Base-by-base conservation (phyloP, 2,113 vertebrate genomes). In the Takifugu flavidus region DNA sequence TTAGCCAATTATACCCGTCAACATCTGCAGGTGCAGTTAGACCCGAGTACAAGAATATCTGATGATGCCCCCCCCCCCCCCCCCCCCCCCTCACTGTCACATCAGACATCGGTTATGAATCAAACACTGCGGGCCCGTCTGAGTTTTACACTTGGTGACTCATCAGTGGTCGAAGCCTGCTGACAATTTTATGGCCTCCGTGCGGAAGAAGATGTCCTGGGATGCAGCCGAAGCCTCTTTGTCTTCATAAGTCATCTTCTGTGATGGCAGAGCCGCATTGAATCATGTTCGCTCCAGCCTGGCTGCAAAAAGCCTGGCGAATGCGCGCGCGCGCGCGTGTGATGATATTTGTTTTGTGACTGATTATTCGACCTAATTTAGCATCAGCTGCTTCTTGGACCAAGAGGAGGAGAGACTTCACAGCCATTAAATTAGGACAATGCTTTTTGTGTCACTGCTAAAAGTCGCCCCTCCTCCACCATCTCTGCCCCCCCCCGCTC, bases 351-450 rank as follows among this genome's bases (percentile, higher is more conserved):
- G 45, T 43, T 72, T 56, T 27, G 28, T 27, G 27, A 15, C 50
- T 69, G 71, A 77, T 57, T 62, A 64, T 50, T 72, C 34, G 49
- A 78, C 82, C 84, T 83, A 82, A 87, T 89, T 86, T 85, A 84
- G 77, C 70, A 65, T 77, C 69, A 68, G 75, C 73, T 56, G 79
- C 78, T 76, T 83, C 80, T 84, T 78, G 78, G 82, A 82, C 79
- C 77, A 66, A 62, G 61, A 80, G 69, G 76, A 71, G 78, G 80
- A 62, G 65, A 75, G 75, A 78, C 82, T 86, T 88, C 80, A 80
- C 73, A 81, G 84, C 82, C 84, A 78, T 79, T 89, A 87, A 90
- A 89, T 89, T 80, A 88, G 89, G 87, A 87, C 89, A 88, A 90
- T 87, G 87, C 84, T 86, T 87, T 89, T 88, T 85, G 84, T 89